These are phyloP conservation scores for Rhagophthalmus giganteus DNA, from an alignment of 2,888 invertebrate genomes.

Conservation along the genomic window DNA sequence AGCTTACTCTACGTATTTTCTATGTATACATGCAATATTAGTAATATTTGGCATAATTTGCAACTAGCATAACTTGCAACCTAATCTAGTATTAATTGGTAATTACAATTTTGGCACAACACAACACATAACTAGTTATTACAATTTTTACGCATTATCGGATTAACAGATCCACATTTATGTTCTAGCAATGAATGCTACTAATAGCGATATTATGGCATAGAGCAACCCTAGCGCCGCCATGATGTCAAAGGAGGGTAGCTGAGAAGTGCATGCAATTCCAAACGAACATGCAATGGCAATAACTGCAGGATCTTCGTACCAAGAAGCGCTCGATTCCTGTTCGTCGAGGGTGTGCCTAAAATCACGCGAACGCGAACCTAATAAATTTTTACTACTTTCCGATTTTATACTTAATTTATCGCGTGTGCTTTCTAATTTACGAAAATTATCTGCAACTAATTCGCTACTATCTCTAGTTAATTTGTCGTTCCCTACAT, in stretches of 20 bases:
- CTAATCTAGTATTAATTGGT: constrained; percentile 9
- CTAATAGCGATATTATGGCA: constrained; percentile 73
- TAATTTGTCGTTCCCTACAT: too few relatives aligned
- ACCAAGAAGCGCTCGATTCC: constrained; percentile 54
- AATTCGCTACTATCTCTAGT: too few relatives aligned
- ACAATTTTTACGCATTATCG: too few relatives aligned
- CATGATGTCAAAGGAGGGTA: constrained; percentile 74
- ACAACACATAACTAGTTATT: constrained; percentile 22
- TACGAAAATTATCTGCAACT: not conserved
- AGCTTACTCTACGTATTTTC: constrained; percentile 16
- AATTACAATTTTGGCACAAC: constrained; percentile 21
- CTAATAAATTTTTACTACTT: not conserved
- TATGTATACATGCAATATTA: constrained; percentile 22
- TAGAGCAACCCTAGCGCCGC: constrained; percentile 74
- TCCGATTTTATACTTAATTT: constrained; percentile 10
- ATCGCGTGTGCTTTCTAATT: constrained; percentile 2
- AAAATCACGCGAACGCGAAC: constrained; percentile 18
- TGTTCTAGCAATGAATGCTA: constrained; percentile 63
- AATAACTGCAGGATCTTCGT: constrained; percentile 65
- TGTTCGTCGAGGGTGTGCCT: constrained; percentile 39
- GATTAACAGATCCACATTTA: too few relatives aligned
- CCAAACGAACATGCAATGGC: constrained; percentile 78
- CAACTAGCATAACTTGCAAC: constrained; percentile 18
- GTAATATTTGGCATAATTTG: constrained; percentile 27
- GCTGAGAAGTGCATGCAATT: constrained; percentile 69